Base-by-base conservation (phyloP, 2,113 vertebrate genomes). In the Calyptomena viridis region DNA sequence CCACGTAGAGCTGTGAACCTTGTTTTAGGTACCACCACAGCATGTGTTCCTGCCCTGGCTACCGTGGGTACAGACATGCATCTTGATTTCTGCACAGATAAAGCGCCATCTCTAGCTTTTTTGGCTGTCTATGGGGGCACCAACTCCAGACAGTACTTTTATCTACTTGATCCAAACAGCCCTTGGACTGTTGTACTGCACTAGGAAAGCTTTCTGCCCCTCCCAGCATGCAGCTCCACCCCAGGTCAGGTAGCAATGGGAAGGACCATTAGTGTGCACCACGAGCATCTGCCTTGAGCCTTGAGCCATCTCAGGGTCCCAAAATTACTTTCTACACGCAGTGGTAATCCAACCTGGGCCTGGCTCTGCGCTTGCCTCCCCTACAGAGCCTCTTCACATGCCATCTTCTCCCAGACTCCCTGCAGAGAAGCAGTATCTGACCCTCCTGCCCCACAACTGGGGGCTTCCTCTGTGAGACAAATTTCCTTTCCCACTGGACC, bases 251-350 rank as follows among this genome's bases (percentile, higher is more conserved):
- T 7, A 31, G 27, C 8, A 56, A 2, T 31, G 37, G 78, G 47
- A 77, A 64, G 63, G 27, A 74, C 13, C n/a, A 28, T 39, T 14
- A 37, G 44, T 27, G 28, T 16, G 9, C 53, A 69, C 21, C 78
- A 40, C 47, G 74, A 40, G n/a, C 4, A 74, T 20, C 69, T 9
- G 1, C 27, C 13, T n/a, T n/a, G n/a, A n/a, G 40, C 40, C 59
- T 30, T 4, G 24, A 72, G 39, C 39, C 44, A 47, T 35, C 59
- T 56, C n/a, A 14, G 56, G 49, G 33, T 50, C 68, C 27, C 53
- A 55, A 6, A 60, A 50, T 9, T 15, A 6, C 42, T 12, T 1
- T 62, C 49, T 63, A 5, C 0, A 0, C 44, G 44, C 2, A 1
- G 18, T n/a, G 46, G 23, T 33, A 21, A 15, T 14, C 55, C 40